Base-by-base conservation (phyloP, 2,888 invertebrate genomes). In the Serripes groenlandicus region DNA sequence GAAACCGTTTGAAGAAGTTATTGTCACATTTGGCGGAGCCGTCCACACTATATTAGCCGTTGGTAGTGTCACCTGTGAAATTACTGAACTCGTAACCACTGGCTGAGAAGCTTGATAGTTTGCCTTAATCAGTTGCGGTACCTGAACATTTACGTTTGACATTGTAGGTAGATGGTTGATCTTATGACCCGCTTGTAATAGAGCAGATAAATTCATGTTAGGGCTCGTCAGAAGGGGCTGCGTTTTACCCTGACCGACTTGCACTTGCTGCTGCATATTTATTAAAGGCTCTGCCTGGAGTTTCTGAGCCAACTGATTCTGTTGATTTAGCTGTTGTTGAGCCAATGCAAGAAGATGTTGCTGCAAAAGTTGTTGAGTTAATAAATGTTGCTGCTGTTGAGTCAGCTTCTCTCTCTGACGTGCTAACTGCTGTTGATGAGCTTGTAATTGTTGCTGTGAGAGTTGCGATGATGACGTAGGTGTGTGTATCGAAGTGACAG, bases 21-120 rank as follows among this genome's bases (percentile, higher is more conserved):
- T 74, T 23, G 85, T 81, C 1, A 85, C 79, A 77, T 85, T 81
- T 3, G 85, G 85, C 7, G 81, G 85, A 26, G 85, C 70, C 0
- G 81, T 79, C 85, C 85, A 85, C 30, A 81, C 78, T 37, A 85
- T 81, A 54, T 79, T 81, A 18, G 76, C 81, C 28, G 85, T 60
- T 3, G 85, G 85, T 68, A 85, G 32, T 4, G 66, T 58, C 7
- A 70, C 69, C 28, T 34, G 42, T 21, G 66, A 34, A 52, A 35
- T 21, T 30, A 34, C 23, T 2, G 64, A 34, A 32, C 60, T 28
- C 4, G 60, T 34, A 0, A 30, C 21, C 32, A 32, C 42, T 35
- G 72, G 35, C 37, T 58, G 72, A 18, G 37, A 23, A 5, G 56
- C 21, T 2, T 23, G 18, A n/a, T 58, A 18, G 52, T 60, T 74